Evolutionary conservation across 2,113 vertebrate species (phyloP), one percentile per base, ranked within the genome.

Genomic region (Paramormyrops kingsleyae): DNA sequence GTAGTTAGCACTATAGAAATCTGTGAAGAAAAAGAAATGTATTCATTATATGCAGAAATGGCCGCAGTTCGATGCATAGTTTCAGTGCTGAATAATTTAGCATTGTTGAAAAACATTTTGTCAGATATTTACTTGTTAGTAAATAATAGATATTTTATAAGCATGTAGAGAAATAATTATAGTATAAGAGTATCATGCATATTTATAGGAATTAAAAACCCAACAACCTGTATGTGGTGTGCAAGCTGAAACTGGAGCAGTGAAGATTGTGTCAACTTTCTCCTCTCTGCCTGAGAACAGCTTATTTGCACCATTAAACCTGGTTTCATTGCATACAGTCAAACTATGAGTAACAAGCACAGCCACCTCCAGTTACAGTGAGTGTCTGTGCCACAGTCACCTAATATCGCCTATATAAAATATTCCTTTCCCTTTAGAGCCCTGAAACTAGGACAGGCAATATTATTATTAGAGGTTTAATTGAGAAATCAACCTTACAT

Each of bases 301-400:
- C 83, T 47, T 86, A 50, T 86, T 49, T 86, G 47, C 24, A 47
- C 47, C 47, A 50, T 50, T 86, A 86, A 86, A 83, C 19, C 31
- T 56, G 74, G 47, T 83, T 84, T 84, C 12, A 86, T 1, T 50
- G 44, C 83, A 50, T 27, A n/a, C 83, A 86, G 42, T 66, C 44
- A 62, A 46, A 88, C 52, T 42, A 44, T 42, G 62, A 27, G 47
- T 89, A 80, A 89, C 50, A 84, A 59, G 88, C 88, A 42, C 39
- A 66, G 42, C 89, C 59, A 86, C 39, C 83, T 86, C 44, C 52
- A 66, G 53, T 86, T 86, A 85, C 89, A 86, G 53, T 46, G 80
- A 86, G 21, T 66, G 27, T 27, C 39, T 27, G 88, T 52, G 83
- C 89, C 47, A 47, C 80, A 46, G 19, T 80, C 15, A 80, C 74